Evolutionary conservation across 2,888 invertebrate genomes (phyloP), one percentile per base, ranked within the genome.

Genomic region (Galeopsomyia nigrocyanea): DNA sequence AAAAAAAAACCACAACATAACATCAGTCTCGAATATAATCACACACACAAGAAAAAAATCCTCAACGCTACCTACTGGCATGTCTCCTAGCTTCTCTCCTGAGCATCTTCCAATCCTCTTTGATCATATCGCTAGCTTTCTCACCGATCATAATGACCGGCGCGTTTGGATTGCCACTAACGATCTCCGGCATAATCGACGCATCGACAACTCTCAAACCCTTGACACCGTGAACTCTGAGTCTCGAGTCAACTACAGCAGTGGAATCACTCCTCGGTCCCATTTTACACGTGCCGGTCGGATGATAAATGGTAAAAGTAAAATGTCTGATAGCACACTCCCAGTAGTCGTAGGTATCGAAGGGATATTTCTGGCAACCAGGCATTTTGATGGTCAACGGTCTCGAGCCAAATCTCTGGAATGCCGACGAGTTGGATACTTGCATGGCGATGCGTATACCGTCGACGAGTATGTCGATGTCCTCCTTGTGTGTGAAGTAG

Each of bases 131-230:
- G 9, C 95, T 92, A 0, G 92, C 95, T 84, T 96, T 96, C 81
- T 96, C 96, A 0, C 93, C 96, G 65, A 96, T 95, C 95, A 96
- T 96, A 57, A 96, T 95, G 1, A 92, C 91, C 0, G 95, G 95
- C 0, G 95, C 96, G 84, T 96, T 96, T 0, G 96, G 95, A 87
- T 96, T 96, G 0, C 96, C 96, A 83, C 95, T 95, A 16, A 95
- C 91, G 74, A 96, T 95, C 1, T 90, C 92, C 0, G 96, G 96
- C 95, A 96, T 96, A 65, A 96, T 92, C 76, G 95, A 94, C 0
- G 95, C 95, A 82, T 95, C 95, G 0, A 92, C 92, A 0, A 95
- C 94, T 74, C 95, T 89, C 26, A 95, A 86, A 39, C 93, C 92
- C 0, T 91, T 90, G 0, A 95, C 90, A 0, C 95, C 95, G 77